These are phyloP conservation scores for Salvelinus sp. DNA, from an alignment of 2,113 vertebrate genomes.

Conservation along the genomic window DNA sequence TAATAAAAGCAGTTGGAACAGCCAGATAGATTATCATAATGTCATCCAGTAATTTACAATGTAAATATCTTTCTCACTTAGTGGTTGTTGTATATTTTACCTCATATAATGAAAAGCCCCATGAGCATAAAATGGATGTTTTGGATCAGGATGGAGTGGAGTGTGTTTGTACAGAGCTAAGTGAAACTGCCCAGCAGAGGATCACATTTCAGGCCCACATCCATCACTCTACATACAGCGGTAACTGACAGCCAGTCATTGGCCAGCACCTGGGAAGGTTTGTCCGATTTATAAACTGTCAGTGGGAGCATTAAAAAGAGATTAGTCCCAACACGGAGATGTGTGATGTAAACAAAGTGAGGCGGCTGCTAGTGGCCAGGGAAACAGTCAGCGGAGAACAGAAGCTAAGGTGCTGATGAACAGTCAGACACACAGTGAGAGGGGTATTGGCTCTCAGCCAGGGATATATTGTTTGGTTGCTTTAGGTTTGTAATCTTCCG, in stretches of 20 bases:
- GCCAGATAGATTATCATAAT: background rate
- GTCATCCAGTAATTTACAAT: background rate
- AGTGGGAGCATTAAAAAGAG: slow-evolving; percentile 5
- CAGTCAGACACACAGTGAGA: background rate
- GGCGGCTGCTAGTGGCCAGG: background rate
- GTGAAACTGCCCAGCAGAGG: background rate
- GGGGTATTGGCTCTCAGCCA: no score
- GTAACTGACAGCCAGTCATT: no score
- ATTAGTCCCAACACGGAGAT: slow-evolving; percentile 15
- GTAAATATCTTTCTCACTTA: background rate
- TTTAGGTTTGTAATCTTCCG: no score
- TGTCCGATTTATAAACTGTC: slow-evolving; percentile 18
- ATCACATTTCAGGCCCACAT: slow-evolving; percentile 18
- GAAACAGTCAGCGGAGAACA: no score
- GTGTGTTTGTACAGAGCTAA: slow-evolving; percentile 5
- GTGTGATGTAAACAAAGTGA: background rate
- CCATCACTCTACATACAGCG: slow-evolving; percentile 1
- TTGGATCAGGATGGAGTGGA: background rate
- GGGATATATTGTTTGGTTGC: no score
- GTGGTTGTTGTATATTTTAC: background rate
- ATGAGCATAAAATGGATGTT: background rate
- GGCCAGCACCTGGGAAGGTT: slow-evolving; percentile 23
- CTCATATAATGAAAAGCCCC: background rate
- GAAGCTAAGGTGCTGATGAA: no score
- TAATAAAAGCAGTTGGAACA: background rate